phyloP scores from a whole-genome alignment of 2,888 invertebrate genomes.

The Halictus ligatus region DNA sequence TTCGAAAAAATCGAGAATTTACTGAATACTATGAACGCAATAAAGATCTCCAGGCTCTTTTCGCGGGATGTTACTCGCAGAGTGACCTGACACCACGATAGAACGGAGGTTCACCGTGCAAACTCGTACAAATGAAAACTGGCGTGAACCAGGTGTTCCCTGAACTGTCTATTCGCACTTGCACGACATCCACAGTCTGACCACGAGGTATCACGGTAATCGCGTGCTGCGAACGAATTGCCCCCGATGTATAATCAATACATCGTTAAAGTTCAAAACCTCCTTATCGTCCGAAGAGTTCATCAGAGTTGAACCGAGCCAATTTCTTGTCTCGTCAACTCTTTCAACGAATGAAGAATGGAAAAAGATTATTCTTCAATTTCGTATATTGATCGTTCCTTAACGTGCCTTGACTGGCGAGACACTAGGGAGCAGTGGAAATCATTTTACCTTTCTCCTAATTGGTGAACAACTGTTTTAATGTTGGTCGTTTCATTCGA shows the following conservation, averaged over 20 bases:
- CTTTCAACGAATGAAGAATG: background rate
- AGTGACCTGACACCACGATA: background rate
- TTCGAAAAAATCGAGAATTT: too few relatives aligned
- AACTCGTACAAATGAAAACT: background rate
- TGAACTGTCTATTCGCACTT: background rate
- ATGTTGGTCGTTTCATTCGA: background rate
- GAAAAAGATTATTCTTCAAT: background rate
- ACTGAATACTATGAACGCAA: too few relatives aligned
- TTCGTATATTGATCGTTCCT: background rate
- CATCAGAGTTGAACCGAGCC: background rate
- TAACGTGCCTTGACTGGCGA: background rate
- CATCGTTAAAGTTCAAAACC: background rate
- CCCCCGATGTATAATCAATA: background rate
- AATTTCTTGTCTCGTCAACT: background rate
- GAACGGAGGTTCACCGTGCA: background rate
- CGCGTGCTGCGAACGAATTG: background rate
- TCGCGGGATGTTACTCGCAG: background rate
- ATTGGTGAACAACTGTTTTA: background rate
- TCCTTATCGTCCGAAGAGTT: background rate
- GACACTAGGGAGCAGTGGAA: background rate
- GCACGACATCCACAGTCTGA: background rate
- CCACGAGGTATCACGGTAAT: background rate
- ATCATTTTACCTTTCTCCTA: background rate
- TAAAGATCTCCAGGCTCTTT: background rate
- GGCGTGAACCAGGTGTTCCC: background rate